phyloP scores from a whole-genome alignment of 1,140 invertebrate genomes.

The Pseudachorutes palmiensis region DNA sequence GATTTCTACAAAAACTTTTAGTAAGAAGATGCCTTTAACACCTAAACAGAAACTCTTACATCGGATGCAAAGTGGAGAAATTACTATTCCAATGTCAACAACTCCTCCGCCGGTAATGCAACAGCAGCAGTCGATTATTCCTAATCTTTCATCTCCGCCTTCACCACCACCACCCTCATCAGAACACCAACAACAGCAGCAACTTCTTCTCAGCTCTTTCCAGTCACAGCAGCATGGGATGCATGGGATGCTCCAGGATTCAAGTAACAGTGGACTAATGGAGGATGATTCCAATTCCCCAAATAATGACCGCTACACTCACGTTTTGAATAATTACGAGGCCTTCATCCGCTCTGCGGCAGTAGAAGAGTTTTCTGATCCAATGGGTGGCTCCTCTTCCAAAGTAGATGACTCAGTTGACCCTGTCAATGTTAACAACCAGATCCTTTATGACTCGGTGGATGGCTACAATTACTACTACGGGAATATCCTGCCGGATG shows the following conservation, averaged over 20 bases:
- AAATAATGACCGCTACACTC: background rate
- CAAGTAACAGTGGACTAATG: background rate
- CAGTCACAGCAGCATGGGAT: constrained; percentile 16
- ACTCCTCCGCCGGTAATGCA: constrained; percentile 15
- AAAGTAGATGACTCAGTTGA: background rate
- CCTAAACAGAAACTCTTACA: constrained; percentile 37
- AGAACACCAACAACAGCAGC: background rate
- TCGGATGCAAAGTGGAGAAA: constrained; percentile 33
- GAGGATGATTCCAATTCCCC: background rate
- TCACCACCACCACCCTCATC: background rate
- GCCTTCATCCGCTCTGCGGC: constrained; percentile 6
- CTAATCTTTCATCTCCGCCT: background rate
- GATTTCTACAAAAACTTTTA: constrained; percentile 1
- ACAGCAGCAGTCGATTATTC: background rate
- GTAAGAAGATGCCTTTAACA: constrained; percentile 36
- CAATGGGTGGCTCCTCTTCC: too few relatives aligned
- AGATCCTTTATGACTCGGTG: constrained; percentile 24
- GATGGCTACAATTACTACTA: constrained; percentile 35
- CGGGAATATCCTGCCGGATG: constrained; percentile 32
- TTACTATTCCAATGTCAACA: constrained; percentile 16
- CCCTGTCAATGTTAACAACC: background rate
- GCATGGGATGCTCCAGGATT: background rate
- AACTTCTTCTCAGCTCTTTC: background rate
- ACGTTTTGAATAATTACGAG: constrained; percentile 1
- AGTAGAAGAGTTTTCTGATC: background rate